phyloP scores from a whole-genome alignment of 2,888 invertebrate genomes.

The Protonemura montana region DNA sequence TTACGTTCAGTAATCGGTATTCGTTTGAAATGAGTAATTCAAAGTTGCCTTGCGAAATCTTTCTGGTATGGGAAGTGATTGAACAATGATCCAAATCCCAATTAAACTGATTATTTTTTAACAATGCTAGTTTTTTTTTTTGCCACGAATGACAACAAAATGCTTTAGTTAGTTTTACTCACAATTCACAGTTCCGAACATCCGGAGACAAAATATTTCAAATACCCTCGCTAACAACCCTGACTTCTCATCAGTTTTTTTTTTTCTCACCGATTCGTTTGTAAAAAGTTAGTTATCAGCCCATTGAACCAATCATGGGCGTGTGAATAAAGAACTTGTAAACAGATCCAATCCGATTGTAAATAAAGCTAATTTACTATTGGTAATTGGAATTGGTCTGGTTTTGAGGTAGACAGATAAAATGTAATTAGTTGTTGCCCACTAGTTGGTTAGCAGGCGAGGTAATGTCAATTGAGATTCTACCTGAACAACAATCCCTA shows the following conservation, averaged over 20 bases:
- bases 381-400: constrained; percentile 5
- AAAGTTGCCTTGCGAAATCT: neutral
- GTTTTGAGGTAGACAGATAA: neutral
- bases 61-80: neutral
- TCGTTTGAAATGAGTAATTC: no score
- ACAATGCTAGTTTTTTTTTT: neutral
- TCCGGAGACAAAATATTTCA: neutral
- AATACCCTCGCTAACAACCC: neutral
- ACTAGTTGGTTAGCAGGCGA: neutral
- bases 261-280: neutral
- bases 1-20: no score
- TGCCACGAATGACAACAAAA: neutral
- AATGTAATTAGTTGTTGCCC: neutral
- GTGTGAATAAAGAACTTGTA: neutral
- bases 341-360: neutral
- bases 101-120: neutral
- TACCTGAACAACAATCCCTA: neutral
- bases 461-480: neutral
- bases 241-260: neutral
- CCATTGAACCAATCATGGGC: neutral
- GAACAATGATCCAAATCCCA: neutral
- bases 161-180: neutral
- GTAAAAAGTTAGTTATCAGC: neutral
- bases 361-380: constrained; percentile 20
- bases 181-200: neutral